Conservation (phyloP, 2,888 invertebrate species). For the Psylliodes chrysocephalus region DNA sequence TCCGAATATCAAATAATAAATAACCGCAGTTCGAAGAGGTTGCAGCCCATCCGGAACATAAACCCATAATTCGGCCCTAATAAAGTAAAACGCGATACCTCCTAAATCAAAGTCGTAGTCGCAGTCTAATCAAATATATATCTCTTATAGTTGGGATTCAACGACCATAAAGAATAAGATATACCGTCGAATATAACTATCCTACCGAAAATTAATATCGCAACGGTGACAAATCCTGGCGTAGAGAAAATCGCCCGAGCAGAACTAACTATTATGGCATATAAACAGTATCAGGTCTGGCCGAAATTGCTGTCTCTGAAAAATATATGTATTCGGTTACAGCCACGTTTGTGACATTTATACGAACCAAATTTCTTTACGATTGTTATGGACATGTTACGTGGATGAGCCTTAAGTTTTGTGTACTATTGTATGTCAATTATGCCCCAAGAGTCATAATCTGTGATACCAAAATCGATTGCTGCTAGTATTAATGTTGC, state of each 20-base stretch:
- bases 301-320: background rate
- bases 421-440: too few relatives aligned
- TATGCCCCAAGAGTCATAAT: too few relatives aligned
- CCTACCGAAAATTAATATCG: conserved; percentile 55
- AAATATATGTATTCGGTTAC: too few relatives aligned
- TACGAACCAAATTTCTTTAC: too few relatives aligned
- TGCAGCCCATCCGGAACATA: background rate
- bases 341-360: too few relatives aligned
- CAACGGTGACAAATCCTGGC: conserved; percentile 57
- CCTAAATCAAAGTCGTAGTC: conserved; percentile 22
- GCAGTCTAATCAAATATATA: conserved; percentile 47
- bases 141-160: conserved; percentile 44
- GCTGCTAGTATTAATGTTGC: too few relatives aligned
- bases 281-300: conserved; percentile 30
- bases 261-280: conserved; percentile 54
- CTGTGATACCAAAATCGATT: too few relatives aligned
- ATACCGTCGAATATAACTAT: conserved; percentile 46
- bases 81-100: conserved; percentile 16
- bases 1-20: conserved; percentile 1
- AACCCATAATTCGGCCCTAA: conserved; percentile 19
- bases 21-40: background rate
- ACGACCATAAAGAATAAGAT: conserved; percentile 47
- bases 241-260: conserved; percentile 57
- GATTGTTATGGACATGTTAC: too few relatives aligned
- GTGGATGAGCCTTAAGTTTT: too few relatives aligned